Conservation (phyloP, 2,113 vertebrate species). For the Neolamprologus toae region DNA sequence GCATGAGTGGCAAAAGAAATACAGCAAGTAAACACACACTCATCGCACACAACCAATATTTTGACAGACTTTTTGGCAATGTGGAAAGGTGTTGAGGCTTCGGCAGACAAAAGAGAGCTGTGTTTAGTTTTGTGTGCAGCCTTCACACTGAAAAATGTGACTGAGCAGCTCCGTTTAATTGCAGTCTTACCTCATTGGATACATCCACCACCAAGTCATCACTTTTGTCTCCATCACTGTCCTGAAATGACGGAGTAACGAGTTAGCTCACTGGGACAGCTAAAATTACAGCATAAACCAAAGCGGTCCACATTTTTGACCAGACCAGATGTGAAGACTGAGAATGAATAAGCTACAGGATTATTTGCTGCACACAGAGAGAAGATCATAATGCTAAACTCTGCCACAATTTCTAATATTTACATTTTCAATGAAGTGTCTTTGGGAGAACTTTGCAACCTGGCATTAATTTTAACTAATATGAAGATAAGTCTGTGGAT, state of each 20-base stretch:
- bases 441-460: not conserved
- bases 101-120: constrained; percentile 12
- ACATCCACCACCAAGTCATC: constrained; percentile 95
- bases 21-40: constrained; percentile 13
- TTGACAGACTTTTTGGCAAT: constrained; percentile 40
- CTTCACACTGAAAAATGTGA: constrained; percentile 19
- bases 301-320: not conserved
- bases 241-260: constrained; percentile 67
- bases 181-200: constrained; percentile 85
- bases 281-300: not conserved
- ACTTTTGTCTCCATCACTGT: constrained; percentile 96
- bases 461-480: not conserved
- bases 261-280: not conserved
- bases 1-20: constrained; percentile 41
- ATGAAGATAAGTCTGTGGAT: not conserved
- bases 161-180: not conserved
- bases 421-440: not conserved
- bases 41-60: constrained; percentile 32
- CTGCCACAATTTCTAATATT: not conserved
- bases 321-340: not conserved
- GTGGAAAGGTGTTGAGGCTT: constrained; percentile 11
- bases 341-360: not conserved
- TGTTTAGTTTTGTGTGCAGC: constrained; percentile 10
- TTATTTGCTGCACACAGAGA: not conserved
- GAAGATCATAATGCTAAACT: not conserved